These are phyloP conservation scores for Odiellus spinosus DNA, from an alignment of 2,888 invertebrate genomes.

Conservation along the genomic window DNA sequence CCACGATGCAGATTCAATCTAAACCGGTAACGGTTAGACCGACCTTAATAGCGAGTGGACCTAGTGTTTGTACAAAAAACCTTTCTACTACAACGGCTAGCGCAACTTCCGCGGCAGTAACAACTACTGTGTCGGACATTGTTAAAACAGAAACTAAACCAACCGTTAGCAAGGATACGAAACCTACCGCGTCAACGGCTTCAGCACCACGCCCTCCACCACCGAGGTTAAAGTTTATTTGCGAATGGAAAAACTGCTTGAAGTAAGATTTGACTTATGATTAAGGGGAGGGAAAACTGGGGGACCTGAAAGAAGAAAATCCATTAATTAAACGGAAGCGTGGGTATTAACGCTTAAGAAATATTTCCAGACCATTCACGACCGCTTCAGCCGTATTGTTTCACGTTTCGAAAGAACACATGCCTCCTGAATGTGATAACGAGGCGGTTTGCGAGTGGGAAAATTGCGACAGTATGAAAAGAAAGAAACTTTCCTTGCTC, in stretches of 20 bases:
- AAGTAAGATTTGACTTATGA: slow-evolving; percentile 36
- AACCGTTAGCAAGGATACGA: slow-evolving; percentile 1
- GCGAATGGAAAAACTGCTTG: slow-evolving; percentile 86
- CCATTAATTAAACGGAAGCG: no score
- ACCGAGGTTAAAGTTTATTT: slow-evolving; percentile 39
- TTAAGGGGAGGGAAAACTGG: no score
- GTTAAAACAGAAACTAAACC: slow-evolving; percentile 9
- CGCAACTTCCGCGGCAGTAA: slow-evolving; percentile 8
- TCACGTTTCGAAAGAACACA: slow-evolving; percentile 72
- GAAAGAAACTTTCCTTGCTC: slow-evolving; percentile 81
- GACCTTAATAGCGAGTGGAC: no score
- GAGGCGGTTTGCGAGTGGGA: slow-evolving; percentile 20
- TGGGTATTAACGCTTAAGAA: no score
- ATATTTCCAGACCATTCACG: slow-evolving; percentile 30
- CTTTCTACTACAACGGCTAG: no score
- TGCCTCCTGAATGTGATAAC: slow-evolving; percentile 41
- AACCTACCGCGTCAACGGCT: slow-evolving; percentile 7
- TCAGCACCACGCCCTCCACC: slow-evolving; percentile 9
- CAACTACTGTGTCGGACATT: slow-evolving; percentile 9
- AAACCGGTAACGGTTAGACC: no score
- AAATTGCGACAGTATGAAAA: slow-evolving; percentile 42
- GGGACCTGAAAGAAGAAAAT: no score
- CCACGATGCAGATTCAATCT: no score
- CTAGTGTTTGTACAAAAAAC: no score
- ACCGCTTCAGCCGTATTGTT: slow-evolving; percentile 45